Conservation (phyloP, 2,113 vertebrate species). For the Calidris pugnax region DNA sequence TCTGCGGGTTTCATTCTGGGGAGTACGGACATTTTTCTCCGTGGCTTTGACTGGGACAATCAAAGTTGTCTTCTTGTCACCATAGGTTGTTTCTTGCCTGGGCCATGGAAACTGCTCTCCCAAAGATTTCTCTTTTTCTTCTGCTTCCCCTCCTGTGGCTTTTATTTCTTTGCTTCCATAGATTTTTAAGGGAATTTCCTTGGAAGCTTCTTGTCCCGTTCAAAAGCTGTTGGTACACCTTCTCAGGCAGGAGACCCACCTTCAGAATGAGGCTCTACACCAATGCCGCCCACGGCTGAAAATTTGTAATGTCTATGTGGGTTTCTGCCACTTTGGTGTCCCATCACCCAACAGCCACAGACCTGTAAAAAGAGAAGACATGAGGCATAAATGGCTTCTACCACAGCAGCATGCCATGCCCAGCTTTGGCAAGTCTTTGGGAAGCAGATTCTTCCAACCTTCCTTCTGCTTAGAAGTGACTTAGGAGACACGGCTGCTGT, state of each 20-base stretch:
- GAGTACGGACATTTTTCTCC: neutral
- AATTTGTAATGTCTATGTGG: rapidly evolving
- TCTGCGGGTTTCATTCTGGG: neutral
- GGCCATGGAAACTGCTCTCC: neutral
- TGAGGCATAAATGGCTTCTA: rapidly evolving
- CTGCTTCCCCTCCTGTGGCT: neutral
- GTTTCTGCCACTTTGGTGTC: neutral
- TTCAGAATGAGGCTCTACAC: neutral
- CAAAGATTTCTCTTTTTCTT: neutral
- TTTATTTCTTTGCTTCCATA: neutral
- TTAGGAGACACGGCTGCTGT: neutral
- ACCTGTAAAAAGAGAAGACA: neutral
- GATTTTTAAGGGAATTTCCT: neutral
- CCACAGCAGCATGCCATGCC: neutral
- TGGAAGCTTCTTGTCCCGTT: neutral
- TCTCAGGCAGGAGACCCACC: rapidly evolving
- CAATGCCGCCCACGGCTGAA: neutral
- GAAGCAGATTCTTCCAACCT: neutral
- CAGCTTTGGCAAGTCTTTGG: neutral
- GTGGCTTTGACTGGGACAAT: neutral
- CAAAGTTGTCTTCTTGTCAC: neutral
- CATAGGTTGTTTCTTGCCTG: neutral
- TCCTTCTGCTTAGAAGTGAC: neutral
- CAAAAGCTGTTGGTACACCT: neutral
- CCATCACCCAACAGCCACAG: rapidly evolving